These are phyloP conservation scores for Neuroterus valhalla DNA, from an alignment of 1,140 invertebrate species.

Conservation along the genomic window DNA sequence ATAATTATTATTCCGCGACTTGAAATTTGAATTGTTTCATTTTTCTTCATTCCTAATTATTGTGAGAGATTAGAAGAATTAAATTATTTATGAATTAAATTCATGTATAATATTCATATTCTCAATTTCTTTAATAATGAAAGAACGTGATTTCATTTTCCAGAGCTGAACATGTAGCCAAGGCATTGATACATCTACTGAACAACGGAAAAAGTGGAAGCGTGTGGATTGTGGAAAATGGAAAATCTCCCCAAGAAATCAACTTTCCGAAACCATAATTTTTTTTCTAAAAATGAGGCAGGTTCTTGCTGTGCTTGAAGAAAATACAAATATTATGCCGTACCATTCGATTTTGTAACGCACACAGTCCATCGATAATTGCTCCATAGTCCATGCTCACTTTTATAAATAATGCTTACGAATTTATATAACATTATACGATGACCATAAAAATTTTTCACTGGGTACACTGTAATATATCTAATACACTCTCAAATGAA, in stretches of 20 bases:
- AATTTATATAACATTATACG: not conserved
- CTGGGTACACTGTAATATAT: too few relatives aligned
- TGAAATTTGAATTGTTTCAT: too few relatives aligned
- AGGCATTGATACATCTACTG: constrained; percentile 79
- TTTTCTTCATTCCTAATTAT: too few relatives aligned
- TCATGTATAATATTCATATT: too few relatives aligned
- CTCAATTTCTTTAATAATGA: too few relatives aligned
- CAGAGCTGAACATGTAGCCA: constrained; percentile 81
- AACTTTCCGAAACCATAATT: constrained; percentile 66
- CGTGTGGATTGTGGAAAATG: constrained; percentile 83
- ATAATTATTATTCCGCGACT: too few relatives aligned
- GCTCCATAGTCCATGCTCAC: not conserved
- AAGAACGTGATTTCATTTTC: too few relatives aligned
- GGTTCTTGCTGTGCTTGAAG: constrained; percentile 48
- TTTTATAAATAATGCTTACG: not conserved
- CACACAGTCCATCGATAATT: constrained; percentile 15
- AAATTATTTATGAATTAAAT: too few relatives aligned
- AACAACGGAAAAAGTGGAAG: constrained; percentile 81
- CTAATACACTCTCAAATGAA: too few relatives aligned
- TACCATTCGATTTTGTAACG: constrained; percentile 46
- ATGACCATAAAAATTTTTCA: not conserved
- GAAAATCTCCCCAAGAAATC: constrained; percentile 79
- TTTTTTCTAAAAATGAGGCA: constrained; percentile 15
- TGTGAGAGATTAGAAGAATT: too few relatives aligned
- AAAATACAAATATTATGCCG: constrained; percentile 49